A percentile compares a stretch with the other conserved stretches of the same genome.
Conservation (phyloP, 2,888 invertebrate species). For the Agonum fuliginosum region DNA sequence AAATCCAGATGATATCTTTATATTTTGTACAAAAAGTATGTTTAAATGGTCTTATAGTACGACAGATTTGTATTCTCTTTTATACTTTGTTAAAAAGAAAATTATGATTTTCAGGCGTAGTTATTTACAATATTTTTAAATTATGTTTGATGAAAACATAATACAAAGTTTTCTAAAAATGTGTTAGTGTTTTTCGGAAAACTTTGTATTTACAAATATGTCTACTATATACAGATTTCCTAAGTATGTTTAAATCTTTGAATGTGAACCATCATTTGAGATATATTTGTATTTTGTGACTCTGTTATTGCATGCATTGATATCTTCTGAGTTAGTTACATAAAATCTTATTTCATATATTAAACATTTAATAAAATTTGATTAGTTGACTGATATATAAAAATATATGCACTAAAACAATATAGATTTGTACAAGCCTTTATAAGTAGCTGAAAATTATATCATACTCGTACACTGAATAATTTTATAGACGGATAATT, state of each 20-base stretch:
- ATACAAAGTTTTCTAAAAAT: neutral
- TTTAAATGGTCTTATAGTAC: neutral
- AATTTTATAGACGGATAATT: neutral
- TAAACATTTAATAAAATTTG: constrained; percentile 51
- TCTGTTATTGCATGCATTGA: constrained; percentile 43
- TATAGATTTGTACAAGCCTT: constrained; percentile 49
- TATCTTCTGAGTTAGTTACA: constrained; percentile 44
- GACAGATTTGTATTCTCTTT: neutral
- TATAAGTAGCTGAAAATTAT: constrained; percentile 34
- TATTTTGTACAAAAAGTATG: neutral
- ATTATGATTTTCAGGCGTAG: neutral
- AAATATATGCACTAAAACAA: constrained; percentile 53
- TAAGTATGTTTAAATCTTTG: constrained; percentile 46
- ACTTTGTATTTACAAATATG: neutral
- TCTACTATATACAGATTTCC: constrained; percentile 54
- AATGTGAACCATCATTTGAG: constrained; percentile 46
- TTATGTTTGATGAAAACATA: neutral
- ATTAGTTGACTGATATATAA: constrained; percentile 52
- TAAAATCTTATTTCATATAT: constrained; percentile 43
- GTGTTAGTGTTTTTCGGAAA: neutral
- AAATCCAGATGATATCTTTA: neutral
- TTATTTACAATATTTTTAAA: constrained; percentile 6
- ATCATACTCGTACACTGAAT: neutral
- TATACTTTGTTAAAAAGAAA: neutral
- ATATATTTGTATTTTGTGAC: constrained; percentile 42